phyloP scores from a whole-genome alignment of 2,113 vertebrate genomes.

The Octodon degus region DNA sequence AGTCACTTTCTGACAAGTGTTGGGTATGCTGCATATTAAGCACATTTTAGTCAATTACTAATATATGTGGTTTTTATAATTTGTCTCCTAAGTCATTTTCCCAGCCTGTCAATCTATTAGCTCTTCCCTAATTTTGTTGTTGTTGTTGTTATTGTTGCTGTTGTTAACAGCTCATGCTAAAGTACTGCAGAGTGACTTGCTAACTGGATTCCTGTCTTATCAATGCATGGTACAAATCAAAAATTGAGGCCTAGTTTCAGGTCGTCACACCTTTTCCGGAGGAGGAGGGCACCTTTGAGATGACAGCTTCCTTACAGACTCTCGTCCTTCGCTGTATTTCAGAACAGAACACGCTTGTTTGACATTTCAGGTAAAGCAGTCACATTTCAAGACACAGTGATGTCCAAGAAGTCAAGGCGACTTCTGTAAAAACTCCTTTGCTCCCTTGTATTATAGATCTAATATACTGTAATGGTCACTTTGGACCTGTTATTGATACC shows the following conservation, averaged over 20 bases:
- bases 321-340: neutral
- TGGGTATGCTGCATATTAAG: neutral
- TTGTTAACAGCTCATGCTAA: constrained; percentile 18
- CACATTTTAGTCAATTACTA: constrained; percentile 25
- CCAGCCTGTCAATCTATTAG: constrained; percentile 16
- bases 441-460: neutral
- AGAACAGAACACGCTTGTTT: neutral
- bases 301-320: neutral
- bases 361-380: neutral
- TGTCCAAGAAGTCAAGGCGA: neutral
- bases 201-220: neutral
- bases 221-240: neutral
- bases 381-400: neutral
- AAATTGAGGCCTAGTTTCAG: neutral
- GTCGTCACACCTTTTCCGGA: rapidly evolving
- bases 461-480: neutral
- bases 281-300: neutral
- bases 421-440: neutral
- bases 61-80: constrained; percentile 3
- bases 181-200: neutral
- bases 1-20: constrained; percentile 31
- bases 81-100: constrained; percentile 45
- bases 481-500: neutral
- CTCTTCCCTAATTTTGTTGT: neutral
- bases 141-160: neutral